phyloP scores from a whole-genome alignment of 2,888 invertebrate species.

The Macaria liturata region DNA sequence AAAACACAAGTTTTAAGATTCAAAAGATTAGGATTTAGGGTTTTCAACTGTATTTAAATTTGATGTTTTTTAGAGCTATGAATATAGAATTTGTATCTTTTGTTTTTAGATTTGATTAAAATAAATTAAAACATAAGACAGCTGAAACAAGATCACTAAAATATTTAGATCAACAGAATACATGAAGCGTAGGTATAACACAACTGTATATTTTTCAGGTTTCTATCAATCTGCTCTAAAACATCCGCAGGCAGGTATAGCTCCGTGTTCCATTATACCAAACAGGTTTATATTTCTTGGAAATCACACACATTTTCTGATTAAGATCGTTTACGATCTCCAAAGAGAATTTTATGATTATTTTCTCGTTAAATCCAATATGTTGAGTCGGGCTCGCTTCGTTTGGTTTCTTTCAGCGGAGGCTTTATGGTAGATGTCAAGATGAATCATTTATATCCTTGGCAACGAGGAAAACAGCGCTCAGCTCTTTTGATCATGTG shows the following conservation, averaged over 20 bases:
- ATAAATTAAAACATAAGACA: no score
- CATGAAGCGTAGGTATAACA: no score
- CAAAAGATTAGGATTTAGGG: no score
- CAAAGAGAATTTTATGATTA: constrained; percentile 4
- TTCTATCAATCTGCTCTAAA: no score
- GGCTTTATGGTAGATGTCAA: constrained; percentile 8
- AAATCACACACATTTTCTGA: background rate
- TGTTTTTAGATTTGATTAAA: background rate
- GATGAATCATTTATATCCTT: constrained; percentile 16
- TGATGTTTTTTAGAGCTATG: no score
- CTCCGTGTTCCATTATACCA: no score
- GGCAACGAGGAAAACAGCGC: constrained; percentile 10
- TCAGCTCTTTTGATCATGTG: constrained; percentile 11
- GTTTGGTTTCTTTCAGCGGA: constrained; percentile 5
- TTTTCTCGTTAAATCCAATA: constrained; percentile 14
- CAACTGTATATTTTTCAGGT: no score
- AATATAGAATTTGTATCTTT: background rate
- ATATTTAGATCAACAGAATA: no score
- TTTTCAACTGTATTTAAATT: no score
- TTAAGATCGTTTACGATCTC: constrained; percentile 1
- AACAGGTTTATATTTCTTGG: background rate
- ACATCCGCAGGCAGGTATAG: no score
- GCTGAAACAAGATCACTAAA: no score
- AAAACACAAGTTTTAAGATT: no score
- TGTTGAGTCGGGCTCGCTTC: constrained; percentile 2